Base-by-base conservation (phyloP, 1,140 invertebrate genomes). In the Microplitis demolitor region DNA sequence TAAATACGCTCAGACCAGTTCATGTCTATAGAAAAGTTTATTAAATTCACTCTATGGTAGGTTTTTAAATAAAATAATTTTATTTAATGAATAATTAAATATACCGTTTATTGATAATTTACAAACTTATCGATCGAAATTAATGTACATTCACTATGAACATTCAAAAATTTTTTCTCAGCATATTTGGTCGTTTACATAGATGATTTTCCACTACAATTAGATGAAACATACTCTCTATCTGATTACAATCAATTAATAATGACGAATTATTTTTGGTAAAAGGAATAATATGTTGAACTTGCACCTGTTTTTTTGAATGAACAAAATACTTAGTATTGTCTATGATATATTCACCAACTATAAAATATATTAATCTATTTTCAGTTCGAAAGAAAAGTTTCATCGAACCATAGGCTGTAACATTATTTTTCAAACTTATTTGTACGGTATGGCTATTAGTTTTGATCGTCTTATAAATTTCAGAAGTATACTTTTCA, bases 401-500 rank as follows among this genome's bases (percentile, higher is more conserved):
- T 68, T 54, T 33, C 45, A 77, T 77, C 5, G 34, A 39, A 16
- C 73, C 76, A 66, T 77, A 70, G 9, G 51, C 51, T 14, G 33
- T 35, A 24, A 34, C 4, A 34, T 68, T 67, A 71, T 67, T 62
- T 9, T n/a, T 50, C 11, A 37, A 35, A 13, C 53, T 66, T 16
- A 78, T 54, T 64, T 76, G 6, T 4, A 75, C 66, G 4, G 66
- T 72, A 64, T 72, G 74, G 63, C 67, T 78, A 54, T 78, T 78
- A 13, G 73, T 76, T 74, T 78, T 75, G 9, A 56, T 77, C 1
- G 33, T 39, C 66, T 78, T 76, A 45, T 78, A 75, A 33, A 74
- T 69, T 66, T 71, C 56, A 16, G 75, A 78, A 34, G 77, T 77
- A 56, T 74, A 77, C 11, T 56, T 69, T 73, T 78, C 69, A 14